Base-by-base conservation (phyloP, 2,113 vertebrate species). In the Nematolebias whitei region DNA sequence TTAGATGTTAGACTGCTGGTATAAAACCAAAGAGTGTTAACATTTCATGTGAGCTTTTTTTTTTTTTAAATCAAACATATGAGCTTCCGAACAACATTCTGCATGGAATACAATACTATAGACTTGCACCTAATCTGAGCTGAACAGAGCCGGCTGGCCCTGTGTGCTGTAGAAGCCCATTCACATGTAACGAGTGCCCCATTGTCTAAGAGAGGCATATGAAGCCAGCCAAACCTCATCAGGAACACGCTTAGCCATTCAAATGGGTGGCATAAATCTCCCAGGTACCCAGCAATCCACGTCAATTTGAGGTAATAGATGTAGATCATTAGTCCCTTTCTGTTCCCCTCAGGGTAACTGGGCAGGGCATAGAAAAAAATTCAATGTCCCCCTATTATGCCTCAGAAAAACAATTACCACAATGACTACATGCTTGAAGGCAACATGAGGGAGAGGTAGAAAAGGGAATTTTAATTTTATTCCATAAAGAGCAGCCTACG, bases 221-320 rank as follows among this genome's bases (percentile, higher is more conserved):
- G 76, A 69, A 85, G 74, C 62, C 71, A 63, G 75, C 66, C 80
- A 78, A 79, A 85, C 50, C 76, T 77, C 63, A 87, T 82, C 76
- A 78, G 76, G 71, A 87, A 78, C 81, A 84, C 32, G 54, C 74
- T 84, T 87, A 82, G 83, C 76, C 73, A 88, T 86, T 78, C 80
- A 83, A 87, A 87, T 83, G 79, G 71, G 63, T 60, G 55, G 76
- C 68, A 85, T 90, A 85, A 87, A 89, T 90, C 84, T 87, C 85
- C 64, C 64, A 85, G 82, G 86, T 86, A 80, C 58, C 76, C 40
- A 13, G 70, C 77, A 66, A 84, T 86, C 63, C 56, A 74, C 14
- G 82, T 85, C 85, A 86, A 86, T 89, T 85, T 87, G 76, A 56
- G 71, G 66, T 87, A 89, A 82, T 88, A 85, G 88, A 90, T 89